phyloP scores from a whole-genome alignment of 2,888 invertebrate genomes.

The Diarsia brunnea region DNA sequence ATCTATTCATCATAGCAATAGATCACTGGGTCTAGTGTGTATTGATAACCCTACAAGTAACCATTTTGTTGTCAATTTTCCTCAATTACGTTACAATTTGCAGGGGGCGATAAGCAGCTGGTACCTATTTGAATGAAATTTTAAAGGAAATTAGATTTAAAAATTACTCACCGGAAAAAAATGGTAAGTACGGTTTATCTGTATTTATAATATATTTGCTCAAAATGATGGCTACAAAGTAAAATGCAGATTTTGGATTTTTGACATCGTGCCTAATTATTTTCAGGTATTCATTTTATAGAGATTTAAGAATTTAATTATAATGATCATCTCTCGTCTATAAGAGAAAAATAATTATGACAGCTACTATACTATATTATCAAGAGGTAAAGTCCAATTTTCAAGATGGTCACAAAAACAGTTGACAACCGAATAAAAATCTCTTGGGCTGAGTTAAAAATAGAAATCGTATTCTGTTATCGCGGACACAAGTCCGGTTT shows the following conservation, averaged over 20 bases:
- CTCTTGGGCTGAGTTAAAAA: neutral
- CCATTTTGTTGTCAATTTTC: constrained; percentile 52
- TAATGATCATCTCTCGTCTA: too few species aligned
- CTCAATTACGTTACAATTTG: constrained; percentile 51
- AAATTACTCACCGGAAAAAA: neutral
- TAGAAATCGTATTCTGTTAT: neutral
- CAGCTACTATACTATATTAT: neutral
- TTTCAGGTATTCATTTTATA: too few species aligned
- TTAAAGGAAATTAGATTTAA: constrained; percentile 4
- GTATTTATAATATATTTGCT: neutral
- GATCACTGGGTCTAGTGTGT: constrained; percentile 13
- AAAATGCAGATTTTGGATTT: neutral
- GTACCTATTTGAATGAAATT: neutral
- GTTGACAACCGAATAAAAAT: neutral
- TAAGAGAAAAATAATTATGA: neutral
- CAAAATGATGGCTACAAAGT: neutral
- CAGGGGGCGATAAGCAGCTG: constrained; percentile 32
- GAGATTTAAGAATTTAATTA: too few species aligned
- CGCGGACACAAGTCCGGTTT: constrained; percentile 7
- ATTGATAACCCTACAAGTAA: constrained; percentile 53
- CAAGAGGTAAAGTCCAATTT: neutral
- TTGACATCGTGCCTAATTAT: neutral
- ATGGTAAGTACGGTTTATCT: neutral
- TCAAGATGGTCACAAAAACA: neutral
- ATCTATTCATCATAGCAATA: constrained; percentile 24